Evolutionary conservation across 2,888 invertebrate species (phyloP), one percentile per base, ranked within the genome.

Genomic region (Sarcophaga subvicina): DNA sequence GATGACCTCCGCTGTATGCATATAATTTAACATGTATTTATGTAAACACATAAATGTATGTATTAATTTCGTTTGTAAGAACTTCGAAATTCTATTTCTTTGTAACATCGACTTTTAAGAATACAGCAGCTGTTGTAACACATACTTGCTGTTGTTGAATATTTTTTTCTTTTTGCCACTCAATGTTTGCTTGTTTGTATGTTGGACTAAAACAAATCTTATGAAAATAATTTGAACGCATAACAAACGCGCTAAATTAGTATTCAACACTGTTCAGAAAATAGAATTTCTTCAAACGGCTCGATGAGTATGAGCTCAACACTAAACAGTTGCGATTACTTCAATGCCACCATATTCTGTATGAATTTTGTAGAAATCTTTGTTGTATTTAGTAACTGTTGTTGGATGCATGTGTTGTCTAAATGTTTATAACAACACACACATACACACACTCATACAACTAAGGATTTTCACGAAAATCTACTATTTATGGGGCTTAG

Each of bases 241-340:
- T 76, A 76, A 37, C 37, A 0, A 37, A 62, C 8, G 85, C 85
- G 85, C 80, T 81, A 85, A 85, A 85, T 85, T 81, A 85, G 63
- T 77, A 81, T 73, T 77, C 72, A 76, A 64, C 80, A 45, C 80
- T 76, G 22, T 71, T 62, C 27, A 64, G 8, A 22, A 22, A 22
- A 37, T 37, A 37, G 37, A 37, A n/a, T 47, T 73, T 67, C 45
- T 62, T 73, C 3, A 37, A 37, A 25, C 47, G 8, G 11, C 17
- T 25, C 8, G 62, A 37, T 37, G 37, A 14, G 60, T 47, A 67
- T 70, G 22, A 66, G 20, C 25, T 20, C 47, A 37, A 27, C 54
- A 54, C 37, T 37, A 37, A 37, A 37, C 37, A 37, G 37, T 37
- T 4, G 3, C 37, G 37, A 37, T 37, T 37, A 37, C 6, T 37